These are phyloP conservation scores for Pheosia tremula DNA, from an alignment of 2,888 invertebrate species.

Conservation along the genomic window DNA sequence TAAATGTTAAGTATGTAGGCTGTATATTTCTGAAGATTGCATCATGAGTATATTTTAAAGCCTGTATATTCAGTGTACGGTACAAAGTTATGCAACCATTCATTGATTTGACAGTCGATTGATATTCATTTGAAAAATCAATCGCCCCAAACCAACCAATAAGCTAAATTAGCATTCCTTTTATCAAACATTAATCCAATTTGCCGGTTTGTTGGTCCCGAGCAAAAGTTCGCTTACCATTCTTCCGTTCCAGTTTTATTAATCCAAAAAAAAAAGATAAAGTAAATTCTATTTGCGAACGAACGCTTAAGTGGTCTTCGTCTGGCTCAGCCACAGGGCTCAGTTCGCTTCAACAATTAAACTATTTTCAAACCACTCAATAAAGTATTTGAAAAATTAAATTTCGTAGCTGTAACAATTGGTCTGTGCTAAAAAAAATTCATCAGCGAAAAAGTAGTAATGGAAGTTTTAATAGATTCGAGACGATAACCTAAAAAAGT, in stretches of 20 bases:
- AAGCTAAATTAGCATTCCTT: slow-evolving; percentile 34
- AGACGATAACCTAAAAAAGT: slow-evolving; percentile 39
- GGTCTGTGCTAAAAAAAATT: slow-evolving; percentile 17
- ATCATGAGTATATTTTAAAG: no score
- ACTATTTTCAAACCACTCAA: background rate
- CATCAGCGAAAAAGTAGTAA: slow-evolving; percentile 9
- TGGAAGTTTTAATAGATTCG: slow-evolving; percentile 52
- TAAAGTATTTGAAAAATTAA: slow-evolving; percentile 6
- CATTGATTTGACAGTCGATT: no score
- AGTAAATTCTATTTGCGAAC: slow-evolving; percentile 7
- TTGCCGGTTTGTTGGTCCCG: slow-evolving; percentile 39
- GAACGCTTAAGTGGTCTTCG: background rate
- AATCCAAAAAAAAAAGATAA: slow-evolving; percentile 24
- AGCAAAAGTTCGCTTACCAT: slow-evolving; percentile 22
- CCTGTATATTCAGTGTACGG: no score
- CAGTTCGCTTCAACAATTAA: background rate
- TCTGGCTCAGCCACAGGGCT: background rate
- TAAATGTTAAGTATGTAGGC: no score
- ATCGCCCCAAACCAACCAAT: slow-evolving; percentile 4
- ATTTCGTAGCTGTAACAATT: slow-evolving; percentile 15
- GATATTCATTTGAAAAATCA: slow-evolving; percentile 11
- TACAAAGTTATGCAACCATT: no score
- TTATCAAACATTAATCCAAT: slow-evolving; percentile 43
- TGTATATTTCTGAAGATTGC: no score
- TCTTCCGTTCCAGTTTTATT: slow-evolving; percentile 29